A percentile compares a stretch with the other conserved stretches of the same genome.
phyloP scores from a whole-genome alignment of 1,140 invertebrate species.

The Argopecten irradians region DNA sequence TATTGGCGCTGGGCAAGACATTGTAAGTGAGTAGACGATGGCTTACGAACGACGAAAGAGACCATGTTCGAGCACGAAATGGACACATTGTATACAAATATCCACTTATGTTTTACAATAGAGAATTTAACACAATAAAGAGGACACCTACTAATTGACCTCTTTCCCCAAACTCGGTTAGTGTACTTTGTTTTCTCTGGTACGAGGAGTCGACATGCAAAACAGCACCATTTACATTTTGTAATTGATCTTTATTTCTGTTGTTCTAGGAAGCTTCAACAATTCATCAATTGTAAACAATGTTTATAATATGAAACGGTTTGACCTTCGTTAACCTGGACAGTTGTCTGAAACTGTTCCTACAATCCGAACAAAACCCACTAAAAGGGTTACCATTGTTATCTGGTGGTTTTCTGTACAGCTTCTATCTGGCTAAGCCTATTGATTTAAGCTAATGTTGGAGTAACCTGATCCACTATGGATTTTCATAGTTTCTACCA shows the following conservation, averaged over 20 bases:
- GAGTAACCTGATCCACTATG: too few relatives aligned
- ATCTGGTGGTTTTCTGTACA: neutral
- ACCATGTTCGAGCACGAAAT: neutral
- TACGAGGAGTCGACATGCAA: neutral
- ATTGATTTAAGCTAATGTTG: neutral
- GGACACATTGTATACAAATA: neutral
- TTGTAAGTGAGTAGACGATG: neutral
- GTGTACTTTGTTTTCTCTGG: neutral
- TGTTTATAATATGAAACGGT: neutral
- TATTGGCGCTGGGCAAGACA: neutral
- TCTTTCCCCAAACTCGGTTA: neutral
- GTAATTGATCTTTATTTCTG: neutral
- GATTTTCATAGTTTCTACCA: neutral
- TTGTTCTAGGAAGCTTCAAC: too few relatives aligned
- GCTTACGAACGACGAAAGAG: neutral
- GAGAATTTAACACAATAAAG: neutral
- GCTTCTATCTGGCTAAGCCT: neutral
- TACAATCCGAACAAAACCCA: neutral
- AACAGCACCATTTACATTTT: neutral
- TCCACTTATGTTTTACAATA: neutral
- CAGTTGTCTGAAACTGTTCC: neutral
- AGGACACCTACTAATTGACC: neutral
- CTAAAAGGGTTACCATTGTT: neutral
- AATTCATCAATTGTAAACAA: neutral
- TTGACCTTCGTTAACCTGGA: neutral